These are phyloP conservation scores for Panthera tigris DNA, from an alignment of 2,113 vertebrate genomes.

Conservation along the genomic window DNA sequence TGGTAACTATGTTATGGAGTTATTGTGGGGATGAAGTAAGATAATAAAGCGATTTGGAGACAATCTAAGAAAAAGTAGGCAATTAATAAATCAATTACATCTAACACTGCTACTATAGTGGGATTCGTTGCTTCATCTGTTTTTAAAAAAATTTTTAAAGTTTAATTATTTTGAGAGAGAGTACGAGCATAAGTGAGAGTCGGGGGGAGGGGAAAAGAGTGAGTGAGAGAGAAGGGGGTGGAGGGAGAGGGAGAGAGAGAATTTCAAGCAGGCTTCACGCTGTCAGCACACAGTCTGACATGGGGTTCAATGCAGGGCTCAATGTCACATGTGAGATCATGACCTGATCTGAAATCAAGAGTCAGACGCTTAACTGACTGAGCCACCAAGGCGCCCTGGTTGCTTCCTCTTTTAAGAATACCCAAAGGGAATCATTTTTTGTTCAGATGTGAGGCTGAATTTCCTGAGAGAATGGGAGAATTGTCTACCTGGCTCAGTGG, in stretches of 20 bases:
- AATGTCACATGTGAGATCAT: too few species aligned
- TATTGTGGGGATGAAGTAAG: neutral
- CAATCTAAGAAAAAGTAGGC: neutral
- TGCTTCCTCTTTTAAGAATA: neutral
- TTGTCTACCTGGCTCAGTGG: neutral
- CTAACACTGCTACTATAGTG: neutral
- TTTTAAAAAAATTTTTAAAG: neutral
- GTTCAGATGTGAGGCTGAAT: neutral
- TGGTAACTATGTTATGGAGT: neutral
- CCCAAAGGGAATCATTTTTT: neutral
- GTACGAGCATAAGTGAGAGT: too few species aligned
- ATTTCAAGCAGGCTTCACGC: too few species aligned
- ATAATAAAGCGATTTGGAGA: neutral
- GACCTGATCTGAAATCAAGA: too few species aligned
- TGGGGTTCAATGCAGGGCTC: too few species aligned
- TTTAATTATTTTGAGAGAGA: too few species aligned
- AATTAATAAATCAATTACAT: slow-evolving; percentile 35
- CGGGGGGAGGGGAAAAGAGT: too few species aligned
- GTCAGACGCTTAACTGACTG: too few species aligned
- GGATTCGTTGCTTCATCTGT: neutral
- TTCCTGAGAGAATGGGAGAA: neutral
- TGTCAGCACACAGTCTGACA: too few species aligned
- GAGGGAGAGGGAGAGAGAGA: too few species aligned
- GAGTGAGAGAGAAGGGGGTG: too few species aligned
- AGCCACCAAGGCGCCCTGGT: too few species aligned